Conservation (phyloP, 35 echinoderm and acorn worm genomes). For the Ptychodera flava region DNA sequence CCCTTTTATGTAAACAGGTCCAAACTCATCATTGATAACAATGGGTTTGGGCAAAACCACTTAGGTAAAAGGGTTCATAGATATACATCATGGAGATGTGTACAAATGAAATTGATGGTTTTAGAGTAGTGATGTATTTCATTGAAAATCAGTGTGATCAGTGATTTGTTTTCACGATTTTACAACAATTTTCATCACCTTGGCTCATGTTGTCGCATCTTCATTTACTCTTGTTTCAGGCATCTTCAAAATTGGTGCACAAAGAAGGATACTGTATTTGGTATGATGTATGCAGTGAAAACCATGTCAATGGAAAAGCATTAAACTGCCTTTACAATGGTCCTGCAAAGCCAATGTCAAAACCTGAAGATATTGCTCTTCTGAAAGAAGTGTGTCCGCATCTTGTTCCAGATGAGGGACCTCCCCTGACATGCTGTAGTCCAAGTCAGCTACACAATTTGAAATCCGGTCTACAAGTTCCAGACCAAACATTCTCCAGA, state of each 20-base stretch:
- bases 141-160: no score
- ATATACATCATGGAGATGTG: no score
- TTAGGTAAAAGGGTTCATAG: no score
- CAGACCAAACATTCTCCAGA: slow-evolving; percentile 53
- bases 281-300: slow-evolving; percentile 64
- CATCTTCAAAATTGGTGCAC: slow-evolving; percentile 17
- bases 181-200: no score
- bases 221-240: slow-evolving; percentile 3
- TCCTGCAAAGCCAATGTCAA: slow-evolving; percentile 32
- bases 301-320: slow-evolving; percentile 22
- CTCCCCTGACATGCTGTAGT: slow-evolving; percentile 69
- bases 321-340: slow-evolving; percentile 80
- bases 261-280: slow-evolving; percentile 68
- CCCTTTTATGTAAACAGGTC: no score
- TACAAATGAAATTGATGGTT: no score
- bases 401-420: slow-evolving; percentile 27
- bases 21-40: no score
- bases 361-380: slow-evolving; percentile 49
- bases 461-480: slow-evolving; percentile 31
- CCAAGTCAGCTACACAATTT: slow-evolving; percentile 47
- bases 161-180: no score
- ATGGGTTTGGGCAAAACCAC: no score
- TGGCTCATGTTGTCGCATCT: no score
- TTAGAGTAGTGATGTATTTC: no score
- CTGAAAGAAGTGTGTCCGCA: slow-evolving; percentile 69